Conservation (phyloP, 2,113 vertebrate genomes). For the Ariopsis seemanni region DNA sequence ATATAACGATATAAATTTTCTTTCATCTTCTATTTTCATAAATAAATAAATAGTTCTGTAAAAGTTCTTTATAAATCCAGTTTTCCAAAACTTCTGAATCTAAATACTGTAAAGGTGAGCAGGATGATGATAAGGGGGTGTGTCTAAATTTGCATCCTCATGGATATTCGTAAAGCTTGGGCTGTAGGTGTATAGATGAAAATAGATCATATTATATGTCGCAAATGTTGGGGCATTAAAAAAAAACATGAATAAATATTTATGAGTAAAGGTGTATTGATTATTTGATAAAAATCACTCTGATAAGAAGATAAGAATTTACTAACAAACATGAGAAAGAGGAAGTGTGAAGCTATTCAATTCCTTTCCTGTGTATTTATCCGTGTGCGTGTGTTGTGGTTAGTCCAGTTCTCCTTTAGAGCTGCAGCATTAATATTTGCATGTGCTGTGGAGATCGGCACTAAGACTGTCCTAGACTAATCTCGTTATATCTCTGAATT, state of each 20-base stretch:
- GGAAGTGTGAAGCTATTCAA: background rate
- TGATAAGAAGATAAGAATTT: background rate
- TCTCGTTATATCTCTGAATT: background rate
- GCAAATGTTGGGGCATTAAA: background rate
- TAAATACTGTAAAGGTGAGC: background rate
- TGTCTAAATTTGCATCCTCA: background rate
- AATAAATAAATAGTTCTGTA: too few relatives aligned
- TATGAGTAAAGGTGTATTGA: background rate
- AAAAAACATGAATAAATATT: background rate
- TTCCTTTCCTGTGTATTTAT: background rate
- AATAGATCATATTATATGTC: background rate
- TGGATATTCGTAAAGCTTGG: background rate
- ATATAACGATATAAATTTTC: too few relatives aligned
- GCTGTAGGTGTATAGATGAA: background rate
- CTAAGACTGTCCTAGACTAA: background rate
- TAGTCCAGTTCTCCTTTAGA: background rate
- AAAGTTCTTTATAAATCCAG: too few relatives aligned
- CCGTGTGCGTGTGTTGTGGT: background rate
- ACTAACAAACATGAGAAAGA: background rate
- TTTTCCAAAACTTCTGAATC: too few relatives aligned
- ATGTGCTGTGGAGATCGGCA: background rate
- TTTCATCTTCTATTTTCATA: too few relatives aligned
- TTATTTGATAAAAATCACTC: background rate
- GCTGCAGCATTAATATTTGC: background rate
- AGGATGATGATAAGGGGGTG: background rate